These are phyloP conservation scores for Polietes domitor DNA, from an alignment of 2,888 invertebrate genomes.

Conservation along the genomic window DNA sequence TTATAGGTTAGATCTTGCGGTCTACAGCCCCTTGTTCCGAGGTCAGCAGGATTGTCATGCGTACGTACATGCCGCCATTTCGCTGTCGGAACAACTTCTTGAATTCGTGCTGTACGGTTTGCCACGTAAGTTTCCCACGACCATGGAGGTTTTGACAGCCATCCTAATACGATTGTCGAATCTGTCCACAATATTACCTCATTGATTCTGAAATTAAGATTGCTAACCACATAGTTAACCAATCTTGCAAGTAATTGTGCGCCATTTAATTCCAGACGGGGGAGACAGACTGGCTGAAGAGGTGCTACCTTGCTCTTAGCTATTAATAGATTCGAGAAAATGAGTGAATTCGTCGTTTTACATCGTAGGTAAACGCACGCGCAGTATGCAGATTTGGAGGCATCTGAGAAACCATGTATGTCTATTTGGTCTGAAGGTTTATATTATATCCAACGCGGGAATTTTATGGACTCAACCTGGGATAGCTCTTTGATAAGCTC, in stretches of 20 bases:
- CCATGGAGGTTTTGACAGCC: too few species aligned
- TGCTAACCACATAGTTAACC: background rate
- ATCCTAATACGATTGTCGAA: conserved; percentile 31
- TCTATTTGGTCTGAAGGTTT: background rate
- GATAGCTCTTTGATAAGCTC: background rate
- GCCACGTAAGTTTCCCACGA: too few species aligned
- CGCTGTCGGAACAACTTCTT: background rate
- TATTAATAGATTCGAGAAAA: conserved; percentile 27
- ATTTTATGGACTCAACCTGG: background rate
- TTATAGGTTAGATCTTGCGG: conserved; percentile 3
- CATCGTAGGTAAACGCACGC: conserved; percentile 6
- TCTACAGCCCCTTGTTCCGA: conserved; percentile 1
- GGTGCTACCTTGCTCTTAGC: conserved; percentile 52
- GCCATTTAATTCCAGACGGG: too few species aligned
- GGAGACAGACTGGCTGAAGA: conserved; percentile 22
- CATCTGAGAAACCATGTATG: conserved; percentile 9
- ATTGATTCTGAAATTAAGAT: background rate
- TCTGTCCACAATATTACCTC: background rate
- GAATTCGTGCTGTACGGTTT: too few species aligned
- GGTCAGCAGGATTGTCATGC: too few species aligned
- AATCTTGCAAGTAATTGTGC: too few species aligned
- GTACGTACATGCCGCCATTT: conserved; percentile 27
- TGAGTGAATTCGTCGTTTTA: background rate
- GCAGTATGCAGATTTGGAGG: conserved; percentile 8
- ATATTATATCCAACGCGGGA: background rate